These are phyloP conservation scores for Hippotragus niger DNA, from an alignment of 2,113 vertebrate species.

Conservation along the genomic window DNA sequence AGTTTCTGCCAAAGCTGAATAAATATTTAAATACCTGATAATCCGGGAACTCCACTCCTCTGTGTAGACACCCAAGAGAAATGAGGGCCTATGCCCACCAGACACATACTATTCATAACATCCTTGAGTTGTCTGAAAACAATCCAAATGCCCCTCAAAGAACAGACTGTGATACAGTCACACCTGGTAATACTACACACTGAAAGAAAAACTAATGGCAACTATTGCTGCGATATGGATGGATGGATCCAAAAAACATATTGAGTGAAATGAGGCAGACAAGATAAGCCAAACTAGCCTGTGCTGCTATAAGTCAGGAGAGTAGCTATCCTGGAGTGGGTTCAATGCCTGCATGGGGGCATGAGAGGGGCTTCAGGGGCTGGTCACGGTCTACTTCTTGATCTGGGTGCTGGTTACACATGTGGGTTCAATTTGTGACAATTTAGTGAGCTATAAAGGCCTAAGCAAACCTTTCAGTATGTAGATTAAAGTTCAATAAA, in stretches of 20 bases:
- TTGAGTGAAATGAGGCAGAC: not conserved
- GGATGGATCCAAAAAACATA: not conserved
- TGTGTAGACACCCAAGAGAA: not conserved
- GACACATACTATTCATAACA: not conserved
- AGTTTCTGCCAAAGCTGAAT: not conserved
- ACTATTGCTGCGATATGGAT: not conserved
- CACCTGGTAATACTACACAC: not conserved
- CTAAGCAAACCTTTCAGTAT: not conserved
- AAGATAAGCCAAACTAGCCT: not conserved
- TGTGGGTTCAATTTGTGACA: not conserved
- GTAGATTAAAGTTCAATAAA: not conserved
- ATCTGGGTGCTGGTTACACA: not conserved
- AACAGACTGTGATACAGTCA: not conserved
- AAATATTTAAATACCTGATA: not conserved
- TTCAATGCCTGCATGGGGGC: not conserved
- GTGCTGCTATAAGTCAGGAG: not conserved
- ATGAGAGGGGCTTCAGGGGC: not conserved
- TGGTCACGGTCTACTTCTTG: not conserved
- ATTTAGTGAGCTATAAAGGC: not conserved
- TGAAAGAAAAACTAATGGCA: not conserved
- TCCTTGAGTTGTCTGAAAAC: not conserved
- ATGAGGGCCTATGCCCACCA: not conserved
- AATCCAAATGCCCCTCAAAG: not conserved
- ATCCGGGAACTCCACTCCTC: not conserved
- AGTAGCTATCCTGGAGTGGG: not conserved